A percentile compares a stretch with the other conserved stretches of the same genome.
Conservation (phyloP, 2,797 vertebrate species). For the Mionectes olivaceus region DNA sequence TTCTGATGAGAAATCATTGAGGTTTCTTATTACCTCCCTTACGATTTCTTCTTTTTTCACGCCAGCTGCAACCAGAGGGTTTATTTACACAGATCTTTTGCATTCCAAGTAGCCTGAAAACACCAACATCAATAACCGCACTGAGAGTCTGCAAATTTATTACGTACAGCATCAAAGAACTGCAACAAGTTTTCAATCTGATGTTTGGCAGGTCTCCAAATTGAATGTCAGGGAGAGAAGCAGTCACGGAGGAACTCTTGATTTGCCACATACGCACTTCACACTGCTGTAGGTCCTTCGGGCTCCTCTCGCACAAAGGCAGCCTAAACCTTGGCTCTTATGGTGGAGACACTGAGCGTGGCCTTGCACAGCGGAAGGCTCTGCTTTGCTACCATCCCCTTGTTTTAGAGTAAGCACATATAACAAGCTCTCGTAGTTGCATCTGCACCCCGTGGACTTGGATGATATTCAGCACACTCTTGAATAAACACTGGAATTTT, state of each 20-base stretch:
- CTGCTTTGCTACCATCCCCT: not conserved
- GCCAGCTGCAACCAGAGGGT: not conserved
- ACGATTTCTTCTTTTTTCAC: not conserved
- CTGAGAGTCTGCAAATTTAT: not conserved
- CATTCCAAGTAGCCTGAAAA: not conserved
- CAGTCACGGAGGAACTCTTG: not conserved
- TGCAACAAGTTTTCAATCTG: not conserved
- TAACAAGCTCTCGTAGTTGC: not conserved
- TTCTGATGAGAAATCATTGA: not conserved
- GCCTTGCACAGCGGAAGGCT: not conserved
- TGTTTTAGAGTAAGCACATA: not conserved
- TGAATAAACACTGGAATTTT: not conserved
- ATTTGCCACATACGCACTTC: not conserved
- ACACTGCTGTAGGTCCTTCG: not conserved
- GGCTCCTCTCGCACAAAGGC: not conserved
- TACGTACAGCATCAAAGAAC: not conserved
- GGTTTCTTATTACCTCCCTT: not conserved
- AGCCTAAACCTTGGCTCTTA: not conserved
- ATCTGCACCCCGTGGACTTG: not conserved
- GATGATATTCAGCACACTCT: not conserved
- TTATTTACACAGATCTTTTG: not conserved
- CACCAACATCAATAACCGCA: not conserved
- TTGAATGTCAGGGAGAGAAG: not conserved
- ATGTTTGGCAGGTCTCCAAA: not conserved
- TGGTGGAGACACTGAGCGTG: not conserved